Conservation (phyloP, 2,888 invertebrate species). For the Dione vanillae region DNA sequence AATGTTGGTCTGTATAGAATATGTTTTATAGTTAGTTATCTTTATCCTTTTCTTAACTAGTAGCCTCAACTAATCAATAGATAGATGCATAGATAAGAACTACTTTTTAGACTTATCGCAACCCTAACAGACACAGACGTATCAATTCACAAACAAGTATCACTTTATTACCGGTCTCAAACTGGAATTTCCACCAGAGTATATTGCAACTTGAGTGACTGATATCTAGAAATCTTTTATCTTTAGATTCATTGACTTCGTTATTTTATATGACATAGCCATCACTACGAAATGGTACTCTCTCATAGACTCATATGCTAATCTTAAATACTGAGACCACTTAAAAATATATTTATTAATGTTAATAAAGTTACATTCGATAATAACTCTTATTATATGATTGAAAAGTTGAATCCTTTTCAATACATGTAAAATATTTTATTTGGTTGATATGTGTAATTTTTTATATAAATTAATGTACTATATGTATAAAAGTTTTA, state of each 20-base stretch:
- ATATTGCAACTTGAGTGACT: constrained; percentile 12
- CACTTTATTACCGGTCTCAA: constrained; percentile 32
- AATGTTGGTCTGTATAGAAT: not conserved
- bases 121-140: constrained; percentile 23
- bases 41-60: not conserved
- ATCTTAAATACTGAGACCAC: no score
- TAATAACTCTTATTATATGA: not conserved
- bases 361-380: not conserved
- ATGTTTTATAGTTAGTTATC: not conserved
- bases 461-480: not conserved
- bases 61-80: constrained; percentile 20
- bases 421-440: no score
- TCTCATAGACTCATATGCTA: not conserved
- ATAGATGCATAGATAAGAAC: constrained; percentile 21
- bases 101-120: constrained; percentile 9
- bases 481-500: not conserved
- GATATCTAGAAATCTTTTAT: constrained; percentile 22
- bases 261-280: not conserved
- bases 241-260: constrained; percentile 2
- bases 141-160: constrained; percentile 33
- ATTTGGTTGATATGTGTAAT: not conserved
- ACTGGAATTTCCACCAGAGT: constrained; percentile 22
- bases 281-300: not conserved
- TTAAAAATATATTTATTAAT: not conserved
- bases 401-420: no score